A percentile compares a stretch with the other conserved stretches of the same genome.
Evolutionary conservation across 2,888 invertebrate genomes (phyloP).

Genomic region (Oxyscelio sp.): DNA sequence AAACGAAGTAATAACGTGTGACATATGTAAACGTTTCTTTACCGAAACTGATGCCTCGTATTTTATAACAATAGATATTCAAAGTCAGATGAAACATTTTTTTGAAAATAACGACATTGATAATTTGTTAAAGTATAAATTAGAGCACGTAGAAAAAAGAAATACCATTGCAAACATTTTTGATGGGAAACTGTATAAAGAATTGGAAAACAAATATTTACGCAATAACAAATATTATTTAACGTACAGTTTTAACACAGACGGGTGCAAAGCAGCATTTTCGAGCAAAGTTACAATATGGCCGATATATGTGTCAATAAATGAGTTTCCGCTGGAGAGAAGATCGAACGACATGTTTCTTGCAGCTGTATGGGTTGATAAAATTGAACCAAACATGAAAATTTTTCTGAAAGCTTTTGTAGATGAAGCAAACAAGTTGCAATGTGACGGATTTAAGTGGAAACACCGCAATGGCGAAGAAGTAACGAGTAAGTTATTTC

Average conservation of each 20-base stretch:
- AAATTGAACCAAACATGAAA: conserved; percentile 43
- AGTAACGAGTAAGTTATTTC: conserved; percentile 31
- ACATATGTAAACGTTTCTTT: too few relatives aligned
- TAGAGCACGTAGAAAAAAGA: background rate
- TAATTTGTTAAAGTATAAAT: background rate
- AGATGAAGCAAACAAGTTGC: conserved; percentile 26
- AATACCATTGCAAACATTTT: conserved; percentile 10
- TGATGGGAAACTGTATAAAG: conserved; percentile 15
- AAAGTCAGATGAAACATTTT: conserved; percentile 7
- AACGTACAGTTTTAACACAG: conserved; percentile 25
- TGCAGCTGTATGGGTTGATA: conserved; percentile 32
- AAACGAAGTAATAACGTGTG: too few relatives aligned
- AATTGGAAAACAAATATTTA: background rate
- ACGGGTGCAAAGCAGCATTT: conserved; percentile 32
- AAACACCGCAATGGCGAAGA: background rate
- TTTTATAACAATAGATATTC: conserved; percentile 14
- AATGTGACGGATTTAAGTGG: conserved; percentile 22
- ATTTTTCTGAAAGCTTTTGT: conserved; percentile 36
- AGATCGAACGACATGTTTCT: conserved; percentile 12
- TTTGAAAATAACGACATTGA: conserved; percentile 36
- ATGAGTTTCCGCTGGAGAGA: conserved; percentile 5
- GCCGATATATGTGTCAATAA: conserved; percentile 15
- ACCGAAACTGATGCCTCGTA: background rate
- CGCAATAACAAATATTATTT: conserved; percentile 21
- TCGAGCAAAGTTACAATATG: conserved; percentile 42